Evolutionary conservation across 2,888 invertebrate species (phyloP), one percentile per base, ranked within the genome.

Genomic region (Orthonychiurus folsomi): DNA sequence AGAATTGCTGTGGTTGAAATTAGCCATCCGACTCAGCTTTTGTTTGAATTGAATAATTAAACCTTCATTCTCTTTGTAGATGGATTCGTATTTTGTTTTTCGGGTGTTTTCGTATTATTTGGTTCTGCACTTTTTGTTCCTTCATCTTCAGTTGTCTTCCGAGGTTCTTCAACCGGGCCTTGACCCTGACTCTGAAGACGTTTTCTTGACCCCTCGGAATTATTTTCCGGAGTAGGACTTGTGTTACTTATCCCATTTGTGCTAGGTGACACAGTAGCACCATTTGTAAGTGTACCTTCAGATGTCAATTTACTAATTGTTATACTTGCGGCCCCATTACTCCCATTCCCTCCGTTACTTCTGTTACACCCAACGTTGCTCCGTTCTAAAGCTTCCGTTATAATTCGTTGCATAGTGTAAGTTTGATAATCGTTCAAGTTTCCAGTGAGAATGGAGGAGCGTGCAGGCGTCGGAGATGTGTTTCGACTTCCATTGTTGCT

Each of bases 341-440:
- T 61, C 15, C 26, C 27, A 26, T 48, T 26, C n/a, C 47, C 25
- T 24, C 21, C 59, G 37, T 56, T 60, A 20, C 57, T 60, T 50
- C 66, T 66, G 47, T 69, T 66, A 63, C 72, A 71, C 0, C 70
- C 70, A 25, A 72, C 72, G 59, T 72, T 72, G 56, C 68, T 69
- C 55, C 69, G 62, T 52, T 69, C 71, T 23, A 71, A 61, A 37
- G 71, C 73, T 66, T 71, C 73, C 18, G 71, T 68, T 18, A 73
- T 73, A 50, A 73, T 71, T 47, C 69, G 66, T 55, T 71, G 65
- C 73, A 73, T 73, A 26, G 73, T 71, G 50, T 69, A 69, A 50
- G 60, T 69, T 66, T 71, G 67, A 66, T 71, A 71, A 56, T 70
- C 69, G 9, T 64, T 63, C 12, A 64, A 26, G 62, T 69, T 66